These are phyloP conservation scores for Temnothorax curvispinosus DNA, from an alignment of 1,140 invertebrate species.

Conservation along the genomic window DNA sequence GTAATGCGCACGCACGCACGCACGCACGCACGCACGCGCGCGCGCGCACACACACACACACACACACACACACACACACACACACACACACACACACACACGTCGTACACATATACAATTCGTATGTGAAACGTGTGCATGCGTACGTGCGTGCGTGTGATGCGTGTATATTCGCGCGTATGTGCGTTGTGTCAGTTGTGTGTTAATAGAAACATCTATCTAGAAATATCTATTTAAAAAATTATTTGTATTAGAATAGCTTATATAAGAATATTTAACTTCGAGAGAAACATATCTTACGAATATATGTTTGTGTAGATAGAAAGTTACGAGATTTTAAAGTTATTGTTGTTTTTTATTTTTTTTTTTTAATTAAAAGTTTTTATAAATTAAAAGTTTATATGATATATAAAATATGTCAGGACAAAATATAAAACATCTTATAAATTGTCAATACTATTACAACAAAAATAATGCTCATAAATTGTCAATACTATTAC, in stretches of 20 bases:
- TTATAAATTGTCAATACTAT: background rate
- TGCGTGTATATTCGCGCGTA: too few species aligned
- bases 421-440: too few species aligned
- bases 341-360: background rate
- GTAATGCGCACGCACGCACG: background rate
- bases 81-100: background rate
- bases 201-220: background rate
- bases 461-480: background rate
- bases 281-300: background rate
- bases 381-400: background rate
- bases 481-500: background rate
- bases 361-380: background rate
- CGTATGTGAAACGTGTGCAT: background rate
- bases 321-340: background rate
- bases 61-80: too few species aligned
- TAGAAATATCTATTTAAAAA: background rate
- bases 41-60: background rate
- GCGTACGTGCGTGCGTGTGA: too few species aligned
- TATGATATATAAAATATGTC: background rate
- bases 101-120: background rate
- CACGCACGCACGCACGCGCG: background rate
- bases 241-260: background rate
- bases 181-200: background rate
- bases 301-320: background rate
- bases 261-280: background rate